phyloP scores from a whole-genome alignment of 2,113 vertebrate genomes.

The Cygnus atratus region DNA sequence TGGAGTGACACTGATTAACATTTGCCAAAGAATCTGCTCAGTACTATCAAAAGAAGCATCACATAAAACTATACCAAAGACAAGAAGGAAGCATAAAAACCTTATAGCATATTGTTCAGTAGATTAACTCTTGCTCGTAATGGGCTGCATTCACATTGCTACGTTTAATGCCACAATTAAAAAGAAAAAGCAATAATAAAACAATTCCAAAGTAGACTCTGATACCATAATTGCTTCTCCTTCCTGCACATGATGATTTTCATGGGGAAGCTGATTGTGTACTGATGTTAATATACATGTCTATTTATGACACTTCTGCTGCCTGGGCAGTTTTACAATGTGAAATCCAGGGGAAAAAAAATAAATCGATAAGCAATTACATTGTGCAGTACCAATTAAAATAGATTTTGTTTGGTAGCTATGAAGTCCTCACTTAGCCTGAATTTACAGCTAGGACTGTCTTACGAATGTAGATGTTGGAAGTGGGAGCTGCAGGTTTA shows the following conservation, averaged over 20 bases:
- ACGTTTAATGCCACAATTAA: background rate
- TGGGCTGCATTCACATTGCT: background rate
- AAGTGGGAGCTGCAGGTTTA: background rate
- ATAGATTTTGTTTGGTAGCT: background rate
- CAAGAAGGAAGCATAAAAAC: background rate
- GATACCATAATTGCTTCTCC: background rate
- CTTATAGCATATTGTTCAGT: background rate
- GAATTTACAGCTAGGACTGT: background rate
- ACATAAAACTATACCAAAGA: background rate
- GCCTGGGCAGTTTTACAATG: background rate
- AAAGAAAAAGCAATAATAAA: background rate
- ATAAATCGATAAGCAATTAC: conserved; percentile 32
- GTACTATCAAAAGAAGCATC: background rate
- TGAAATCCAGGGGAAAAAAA: background rate
- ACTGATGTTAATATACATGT: background rate
- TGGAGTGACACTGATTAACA: background rate
- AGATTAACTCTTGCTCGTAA: background rate
- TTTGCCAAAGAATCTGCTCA: background rate
- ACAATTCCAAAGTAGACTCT: background rate
- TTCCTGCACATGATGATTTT: background rate
- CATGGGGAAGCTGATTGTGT: background rate
- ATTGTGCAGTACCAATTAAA: background rate
- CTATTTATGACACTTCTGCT: background rate
- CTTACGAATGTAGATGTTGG: background rate
- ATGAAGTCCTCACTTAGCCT: background rate